phyloP scores from a whole-genome alignment of 2,113 vertebrate genomes.

The Perca fluviatilis region DNA sequence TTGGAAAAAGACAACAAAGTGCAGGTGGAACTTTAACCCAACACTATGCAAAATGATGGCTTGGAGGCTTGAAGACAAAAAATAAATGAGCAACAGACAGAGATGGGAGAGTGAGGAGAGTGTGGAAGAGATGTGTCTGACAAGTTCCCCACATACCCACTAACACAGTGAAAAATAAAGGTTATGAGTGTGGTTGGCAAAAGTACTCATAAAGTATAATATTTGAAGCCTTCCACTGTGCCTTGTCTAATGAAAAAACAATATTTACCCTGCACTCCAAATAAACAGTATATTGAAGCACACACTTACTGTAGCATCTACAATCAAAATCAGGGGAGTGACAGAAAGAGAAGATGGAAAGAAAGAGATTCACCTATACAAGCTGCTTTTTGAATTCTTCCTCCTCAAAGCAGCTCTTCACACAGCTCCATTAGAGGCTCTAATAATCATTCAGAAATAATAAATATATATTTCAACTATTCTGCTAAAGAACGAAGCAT shows the following conservation, averaged over 20 bases:
- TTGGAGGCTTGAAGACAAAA: slow-evolving; percentile 17
- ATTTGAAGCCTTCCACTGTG: slow-evolving; percentile 32
- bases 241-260: slow-evolving; percentile 33
- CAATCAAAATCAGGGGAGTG: slow-evolving; percentile 2
- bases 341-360: not conserved
- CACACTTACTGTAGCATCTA: slow-evolving; percentile 10
- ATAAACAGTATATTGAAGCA: slow-evolving; percentile 28
- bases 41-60: slow-evolving; percentile 22
- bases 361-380: not conserved
- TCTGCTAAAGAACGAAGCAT: not conserved
- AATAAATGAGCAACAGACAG: slow-evolving; percentile 41
- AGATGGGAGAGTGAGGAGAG: not conserved
- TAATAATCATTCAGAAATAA: not conserved
- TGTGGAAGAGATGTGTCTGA: slow-evolving; percentile 34
- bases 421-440: no score
- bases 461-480: not conserved
- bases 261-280: slow-evolving; percentile 17
- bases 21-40: slow-evolving; percentile 10
- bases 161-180: slow-evolving; percentile 27
- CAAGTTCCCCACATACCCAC: slow-evolving; percentile 6
- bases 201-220: slow-evolving; percentile 21
- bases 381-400: not conserved
- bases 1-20: not conserved
- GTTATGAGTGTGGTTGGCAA: slow-evolving; percentile 20
- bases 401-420: not conserved